These are phyloP conservation scores for Megaleporinus macrocephalus DNA, from an alignment of 2,113 vertebrate genomes.

Conservation along the genomic window DNA sequence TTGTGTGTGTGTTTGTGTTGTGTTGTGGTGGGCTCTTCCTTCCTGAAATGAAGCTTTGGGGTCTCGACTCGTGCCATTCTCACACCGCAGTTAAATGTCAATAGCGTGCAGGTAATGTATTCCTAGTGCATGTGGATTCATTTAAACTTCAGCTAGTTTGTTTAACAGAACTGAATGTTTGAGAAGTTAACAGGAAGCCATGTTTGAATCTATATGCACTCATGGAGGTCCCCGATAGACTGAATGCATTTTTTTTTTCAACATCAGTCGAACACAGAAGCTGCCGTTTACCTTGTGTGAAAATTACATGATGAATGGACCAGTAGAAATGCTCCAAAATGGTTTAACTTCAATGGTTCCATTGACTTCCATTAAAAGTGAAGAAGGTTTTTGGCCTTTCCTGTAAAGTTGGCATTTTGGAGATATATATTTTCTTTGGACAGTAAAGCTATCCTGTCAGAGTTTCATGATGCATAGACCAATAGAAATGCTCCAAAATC, in stretches of 20 bases:
- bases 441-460: no score
- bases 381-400: no score
- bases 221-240: background rate
- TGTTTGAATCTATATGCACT: background rate
- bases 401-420: no score
- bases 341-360: no score
- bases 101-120: conserved; percentile 36
- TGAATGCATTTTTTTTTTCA: background rate
- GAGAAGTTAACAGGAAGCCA: background rate
- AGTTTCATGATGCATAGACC: no score
- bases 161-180: background rate
- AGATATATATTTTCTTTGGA: no score
- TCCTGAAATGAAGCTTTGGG: conserved; percentile 51
- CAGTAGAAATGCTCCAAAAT: no score
- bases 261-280: no score
- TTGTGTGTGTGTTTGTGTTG: background rate
- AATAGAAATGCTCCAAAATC: no score
- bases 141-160: conserved; percentile 26
- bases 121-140: conserved; percentile 29
- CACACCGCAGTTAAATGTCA: conserved; percentile 48
- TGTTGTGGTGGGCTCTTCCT: conserved; percentile 54
- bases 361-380: no score
- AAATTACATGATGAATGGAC: no score
- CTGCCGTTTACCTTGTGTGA: no score
- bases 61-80: conserved; percentile 27